Evolutionary conservation across 53 echinoderm and acorn worm genomes (phyloP), one percentile per base, ranked within the genome.

Genomic region (Henricia sp.): DNA sequence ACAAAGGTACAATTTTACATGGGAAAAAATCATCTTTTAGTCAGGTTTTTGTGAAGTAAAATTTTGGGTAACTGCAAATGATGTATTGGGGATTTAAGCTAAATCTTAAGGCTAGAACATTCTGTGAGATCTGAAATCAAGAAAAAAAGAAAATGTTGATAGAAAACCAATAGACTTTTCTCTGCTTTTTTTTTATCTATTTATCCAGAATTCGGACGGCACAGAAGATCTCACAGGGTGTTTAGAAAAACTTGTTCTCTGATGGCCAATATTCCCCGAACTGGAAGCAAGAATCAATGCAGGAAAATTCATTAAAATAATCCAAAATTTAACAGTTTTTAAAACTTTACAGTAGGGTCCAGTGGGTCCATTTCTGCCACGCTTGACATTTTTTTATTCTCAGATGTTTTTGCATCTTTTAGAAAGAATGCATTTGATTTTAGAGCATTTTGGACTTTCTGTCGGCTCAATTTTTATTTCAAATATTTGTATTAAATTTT

Each of bases 241-340:
- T 71, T 86, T 92, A 89, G 89, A 77, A 60, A 92, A 92, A 71
- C 72, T 92, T 71, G 86, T 82, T 40, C 72, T 92, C n/a, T 89
- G 88, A 91, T n/a, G 68, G 48, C 30, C 63, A 48, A 14, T 43
- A 43, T 19, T 55, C 64, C 26, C 28, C 13, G 28, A 48, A 65
- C 65, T 33, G 50, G 58, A 75, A 76, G 17, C 29, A 0, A 26
- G 57, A 42, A 24, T 14, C 30, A 11, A 23, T 27, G 25, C 19
- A 16, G 28, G 32, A 17, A 1, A 68, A 67, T 38, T 37, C 68
- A 38, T 37, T 21, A 37, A 8, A 37, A 20, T 14, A 33, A 54
- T 37, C n/a, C 46, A 16, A 10, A 44, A 17, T 40, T 48, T 46
- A 53, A 10, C n/a, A n/a, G n/a, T n/a, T n/a, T n/a, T n/a, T n/a